Evolutionary conservation across 2,888 invertebrate genomes (phyloP).

Genomic region (Megalurothrips usitatus): DNA sequence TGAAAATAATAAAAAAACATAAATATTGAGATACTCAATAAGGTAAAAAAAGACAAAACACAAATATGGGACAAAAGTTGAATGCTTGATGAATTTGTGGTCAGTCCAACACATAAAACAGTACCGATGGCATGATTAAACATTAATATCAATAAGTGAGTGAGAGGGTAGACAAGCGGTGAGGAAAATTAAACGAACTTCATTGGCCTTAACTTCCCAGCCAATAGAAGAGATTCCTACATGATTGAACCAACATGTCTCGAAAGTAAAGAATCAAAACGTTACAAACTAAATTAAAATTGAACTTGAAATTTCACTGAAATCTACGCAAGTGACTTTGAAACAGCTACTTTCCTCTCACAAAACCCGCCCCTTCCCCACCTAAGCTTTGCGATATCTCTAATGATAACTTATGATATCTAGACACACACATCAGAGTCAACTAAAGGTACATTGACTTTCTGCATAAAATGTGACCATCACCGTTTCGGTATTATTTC

Average conservation of each 20-base stretch:
- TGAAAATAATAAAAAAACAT: conserved; percentile 37
- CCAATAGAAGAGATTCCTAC: background rate
- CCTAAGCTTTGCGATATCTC: conserved; percentile 7
- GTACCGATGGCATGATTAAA: background rate
- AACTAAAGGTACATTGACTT: conserved; percentile 23
- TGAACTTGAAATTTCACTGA: background rate
- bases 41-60: conserved; percentile 31
- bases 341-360: background rate
- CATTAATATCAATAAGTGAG: background rate
- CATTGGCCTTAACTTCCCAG: background rate
- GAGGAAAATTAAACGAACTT: background rate
- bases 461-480: background rate
- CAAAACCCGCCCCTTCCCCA: background rate
- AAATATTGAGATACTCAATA: conserved; percentile 25
- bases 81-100: background rate
- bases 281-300: conserved; percentile 5
- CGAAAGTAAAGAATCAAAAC: background rate
- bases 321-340: conserved; percentile 18
- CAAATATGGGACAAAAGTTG: background rate
- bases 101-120: background rate
- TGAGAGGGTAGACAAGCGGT: background rate
- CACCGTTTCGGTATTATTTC: background rate
- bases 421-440: conserved; percentile 8
- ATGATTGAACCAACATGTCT: background rate
- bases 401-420: conserved; percentile 25